Percentiles rank a stretch among this genome's conserved stretches.
These are phyloP conservation scores for Sisor rabdophorus DNA, from an alignment of 2,113 vertebrate species.

Conservation along the genomic window DNA sequence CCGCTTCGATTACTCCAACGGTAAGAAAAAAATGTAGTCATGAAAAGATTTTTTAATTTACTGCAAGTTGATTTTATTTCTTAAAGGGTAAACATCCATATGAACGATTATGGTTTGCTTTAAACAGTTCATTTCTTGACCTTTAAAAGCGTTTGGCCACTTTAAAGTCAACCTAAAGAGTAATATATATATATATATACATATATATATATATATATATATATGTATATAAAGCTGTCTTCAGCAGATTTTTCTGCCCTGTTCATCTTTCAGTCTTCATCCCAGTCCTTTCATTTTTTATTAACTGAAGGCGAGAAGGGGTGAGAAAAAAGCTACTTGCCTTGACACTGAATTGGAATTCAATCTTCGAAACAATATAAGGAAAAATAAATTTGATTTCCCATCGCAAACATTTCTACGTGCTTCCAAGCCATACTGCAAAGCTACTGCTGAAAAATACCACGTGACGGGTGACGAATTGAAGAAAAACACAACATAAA, in stretches of 20 bases:
- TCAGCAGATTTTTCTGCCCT: background rate
- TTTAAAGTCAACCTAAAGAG: background rate
- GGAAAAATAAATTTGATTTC: slow-evolving; percentile 14
- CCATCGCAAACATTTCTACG: background rate
- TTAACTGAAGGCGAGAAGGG: background rate
- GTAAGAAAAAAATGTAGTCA: no score
- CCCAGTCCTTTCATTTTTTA: background rate
- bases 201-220: background rate
- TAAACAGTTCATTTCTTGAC: background rate
- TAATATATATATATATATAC: background rate
- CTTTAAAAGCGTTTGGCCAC: background rate
- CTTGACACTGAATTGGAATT: background rate
- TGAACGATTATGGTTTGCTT: background rate
- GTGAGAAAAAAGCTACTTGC: background rate
- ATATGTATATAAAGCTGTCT: background rate
- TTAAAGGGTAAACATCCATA: slow-evolving; percentile 1
- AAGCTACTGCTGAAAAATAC: background rate
- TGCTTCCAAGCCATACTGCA: background rate
- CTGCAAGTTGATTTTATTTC: background rate
- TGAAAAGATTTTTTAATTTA: background rate
- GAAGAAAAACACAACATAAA: background rate
- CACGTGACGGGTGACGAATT: background rate
- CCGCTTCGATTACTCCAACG: background rate
- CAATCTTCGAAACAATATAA: slow-evolving; percentile 1
- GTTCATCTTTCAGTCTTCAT: background rate